Conservation (phyloP, 2,113 vertebrate genomes). For the Triplophysa rosa region DNA sequence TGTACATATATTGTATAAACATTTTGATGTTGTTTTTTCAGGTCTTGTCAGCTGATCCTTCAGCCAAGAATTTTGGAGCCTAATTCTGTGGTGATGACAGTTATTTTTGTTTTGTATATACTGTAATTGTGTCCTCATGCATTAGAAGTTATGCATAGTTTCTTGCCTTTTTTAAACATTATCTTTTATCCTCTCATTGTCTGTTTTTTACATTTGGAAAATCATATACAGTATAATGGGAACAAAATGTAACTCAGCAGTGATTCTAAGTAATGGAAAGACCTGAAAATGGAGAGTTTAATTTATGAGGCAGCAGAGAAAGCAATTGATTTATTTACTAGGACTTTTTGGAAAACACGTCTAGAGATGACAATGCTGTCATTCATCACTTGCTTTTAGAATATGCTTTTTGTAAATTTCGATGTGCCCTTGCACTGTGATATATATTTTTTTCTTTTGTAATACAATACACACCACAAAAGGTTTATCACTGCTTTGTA, state of each 20-base stretch:
- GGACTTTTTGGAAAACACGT: neutral
- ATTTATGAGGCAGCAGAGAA: neutral
- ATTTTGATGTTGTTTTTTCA: slow-evolving; percentile 47
- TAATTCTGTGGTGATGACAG: neutral
- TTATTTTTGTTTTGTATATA: slow-evolving; percentile 18
- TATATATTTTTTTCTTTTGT: neutral
- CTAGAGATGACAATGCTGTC: neutral
- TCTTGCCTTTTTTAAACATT: neutral
- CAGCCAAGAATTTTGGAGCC: neutral
- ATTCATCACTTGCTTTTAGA: slow-evolving; percentile 8
- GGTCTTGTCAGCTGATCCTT: slow-evolving; percentile 76
- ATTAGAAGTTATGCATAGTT: slow-evolving; percentile 54
- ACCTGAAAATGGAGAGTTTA: neutral
- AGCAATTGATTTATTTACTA: neutral
- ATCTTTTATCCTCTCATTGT: neutral
- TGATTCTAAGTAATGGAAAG: neutral
- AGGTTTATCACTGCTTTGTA: neutral
- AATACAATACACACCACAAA: neutral
- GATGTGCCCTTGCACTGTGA: neutral
- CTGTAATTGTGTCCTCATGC: slow-evolving; percentile 35
- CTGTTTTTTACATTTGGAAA: neutral
- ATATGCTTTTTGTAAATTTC: slow-evolving; percentile 2
- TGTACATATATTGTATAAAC: neutral
- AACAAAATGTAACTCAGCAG: neutral
- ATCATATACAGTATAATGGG: neutral